phyloP scores from a whole-genome alignment of 2,888 invertebrate genomes.

The Schrankia costaestrigalis region DNA sequence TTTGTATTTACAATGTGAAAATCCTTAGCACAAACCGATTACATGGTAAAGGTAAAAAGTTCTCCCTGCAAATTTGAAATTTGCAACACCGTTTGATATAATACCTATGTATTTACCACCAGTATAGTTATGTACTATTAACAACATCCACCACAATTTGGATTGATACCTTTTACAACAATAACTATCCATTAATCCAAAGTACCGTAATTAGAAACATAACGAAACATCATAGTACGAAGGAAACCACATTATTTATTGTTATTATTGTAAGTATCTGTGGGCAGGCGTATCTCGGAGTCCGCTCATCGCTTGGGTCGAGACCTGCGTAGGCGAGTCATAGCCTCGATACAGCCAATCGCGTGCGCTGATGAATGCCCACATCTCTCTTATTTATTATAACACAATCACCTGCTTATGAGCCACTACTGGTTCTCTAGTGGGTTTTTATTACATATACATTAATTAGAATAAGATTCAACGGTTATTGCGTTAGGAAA shows the following conservation, averaged over 20 bases:
- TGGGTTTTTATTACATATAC: slow-evolving; percentile 19
- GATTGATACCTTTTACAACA: too few species aligned
- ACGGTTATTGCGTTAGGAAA: slow-evolving; percentile 13
- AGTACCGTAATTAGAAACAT: too few species aligned
- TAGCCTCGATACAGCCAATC: slow-evolving; percentile 44
- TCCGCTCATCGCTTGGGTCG: slow-evolving; percentile 51
- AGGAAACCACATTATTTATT: too few species aligned
- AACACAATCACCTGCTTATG: slow-evolving; percentile 44
- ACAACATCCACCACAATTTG: too few species aligned
- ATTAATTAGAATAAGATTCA: slow-evolving; percentile 16
- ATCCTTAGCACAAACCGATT: too few species aligned
- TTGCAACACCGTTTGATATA: too few species aligned
- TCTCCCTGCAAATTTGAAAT: too few species aligned
- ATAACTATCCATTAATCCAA: too few species aligned
- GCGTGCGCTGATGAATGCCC: slow-evolving; percentile 53
- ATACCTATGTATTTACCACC: too few species aligned
- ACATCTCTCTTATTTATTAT: slow-evolving; percentile 56
- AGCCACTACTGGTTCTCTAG: slow-evolving; percentile 26
- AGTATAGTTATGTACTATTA: too few species aligned
- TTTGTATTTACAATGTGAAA: too few species aligned
- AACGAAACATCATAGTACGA: not conserved
- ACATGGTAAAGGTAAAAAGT: too few species aligned
- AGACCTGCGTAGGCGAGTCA: slow-evolving; percentile 59
- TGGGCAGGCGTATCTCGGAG: slow-evolving; percentile 17
- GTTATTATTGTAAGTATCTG: not conserved